Evolutionary conservation across 2,888 invertebrate species (phyloP).

Genomic region (Melanotus villosus): DNA sequence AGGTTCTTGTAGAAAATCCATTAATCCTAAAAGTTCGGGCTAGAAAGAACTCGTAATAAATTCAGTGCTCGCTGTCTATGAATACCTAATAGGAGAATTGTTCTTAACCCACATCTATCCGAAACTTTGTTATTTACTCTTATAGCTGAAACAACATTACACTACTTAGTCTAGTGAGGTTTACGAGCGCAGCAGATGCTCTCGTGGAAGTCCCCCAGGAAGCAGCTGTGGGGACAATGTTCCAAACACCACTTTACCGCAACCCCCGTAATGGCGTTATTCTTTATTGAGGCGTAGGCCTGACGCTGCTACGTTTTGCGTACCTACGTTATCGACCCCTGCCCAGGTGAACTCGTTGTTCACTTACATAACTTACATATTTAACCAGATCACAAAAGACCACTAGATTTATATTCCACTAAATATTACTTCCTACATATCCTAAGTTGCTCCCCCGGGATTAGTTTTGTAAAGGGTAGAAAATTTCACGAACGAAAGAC

Average conservation of each 20-base stretch:
- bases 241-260: constrained; percentile 48
- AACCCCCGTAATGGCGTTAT: constrained; percentile 50
- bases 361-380: constrained; percentile 46
- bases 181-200: constrained; percentile 54
- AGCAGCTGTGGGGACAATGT: constrained; percentile 48
- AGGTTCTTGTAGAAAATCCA: background rate
- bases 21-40: background rate
- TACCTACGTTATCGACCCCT: constrained; percentile 50
- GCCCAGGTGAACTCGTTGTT: constrained; percentile 50
- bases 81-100: constrained; percentile 11
- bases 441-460: constrained; percentile 15
- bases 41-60: constrained; percentile 2
- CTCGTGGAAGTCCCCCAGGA: constrained; percentile 50
- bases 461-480: constrained; percentile 18
- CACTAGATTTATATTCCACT: constrained; percentile 31
- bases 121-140: constrained; percentile 40
- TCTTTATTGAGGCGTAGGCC: constrained; percentile 52
- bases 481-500: constrained; percentile 11
- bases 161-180: constrained; percentile 48
- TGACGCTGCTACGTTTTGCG: constrained; percentile 35
- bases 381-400: constrained; percentile 49
- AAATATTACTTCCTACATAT: constrained; percentile 45
- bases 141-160: constrained; percentile 43
- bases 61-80: background rate
- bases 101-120: constrained; percentile 26